Conservation (phyloP, 2,888 invertebrate species). For the Aromia moschata region DNA sequence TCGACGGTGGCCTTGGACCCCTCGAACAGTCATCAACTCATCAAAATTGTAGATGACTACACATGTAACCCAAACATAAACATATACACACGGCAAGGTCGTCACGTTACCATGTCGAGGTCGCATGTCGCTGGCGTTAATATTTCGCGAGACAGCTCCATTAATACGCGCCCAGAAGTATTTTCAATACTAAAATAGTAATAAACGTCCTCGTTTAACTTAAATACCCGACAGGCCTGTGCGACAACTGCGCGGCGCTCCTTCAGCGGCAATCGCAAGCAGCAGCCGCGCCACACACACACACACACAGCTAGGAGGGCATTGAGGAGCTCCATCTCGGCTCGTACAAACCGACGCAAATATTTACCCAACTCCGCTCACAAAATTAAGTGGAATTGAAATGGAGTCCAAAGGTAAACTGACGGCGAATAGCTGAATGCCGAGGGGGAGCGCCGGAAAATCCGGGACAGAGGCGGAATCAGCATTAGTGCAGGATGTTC, state of each 20-base stretch:
- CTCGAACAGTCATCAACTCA: no score
- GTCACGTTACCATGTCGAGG: no score
- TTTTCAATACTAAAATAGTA: no score
- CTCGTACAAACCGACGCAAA: slow-evolving; percentile 61
- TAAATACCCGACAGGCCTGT: slow-evolving; percentile 18
- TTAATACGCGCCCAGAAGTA: no score
- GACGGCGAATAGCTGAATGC: slow-evolving; percentile 42
- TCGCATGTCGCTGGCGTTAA: no score
- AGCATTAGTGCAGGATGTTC: neutral
- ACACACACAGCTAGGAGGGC: slow-evolving; percentile 33
- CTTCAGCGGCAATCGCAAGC: slow-evolving; percentile 12
- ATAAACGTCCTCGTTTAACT: slow-evolving; percentile 15
- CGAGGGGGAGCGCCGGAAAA: slow-evolving; percentile 16
- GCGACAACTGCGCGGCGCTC: neutral
- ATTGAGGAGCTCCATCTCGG: slow-evolving; percentile 52
- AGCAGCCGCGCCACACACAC: slow-evolving; percentile 21
- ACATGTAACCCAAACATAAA: no score
- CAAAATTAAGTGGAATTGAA: slow-evolving; percentile 66
- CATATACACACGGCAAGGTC: no score
- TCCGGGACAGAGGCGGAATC: neutral
- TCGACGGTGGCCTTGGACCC: no score
- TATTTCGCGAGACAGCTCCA: no score
- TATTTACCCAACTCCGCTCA: slow-evolving; percentile 63
- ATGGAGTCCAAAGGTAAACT: slow-evolving; percentile 64
- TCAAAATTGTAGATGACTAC: no score